These are phyloP conservation scores for Lithophane socia DNA, from an alignment of 2,888 invertebrate genomes.

Conservation along the genomic window DNA sequence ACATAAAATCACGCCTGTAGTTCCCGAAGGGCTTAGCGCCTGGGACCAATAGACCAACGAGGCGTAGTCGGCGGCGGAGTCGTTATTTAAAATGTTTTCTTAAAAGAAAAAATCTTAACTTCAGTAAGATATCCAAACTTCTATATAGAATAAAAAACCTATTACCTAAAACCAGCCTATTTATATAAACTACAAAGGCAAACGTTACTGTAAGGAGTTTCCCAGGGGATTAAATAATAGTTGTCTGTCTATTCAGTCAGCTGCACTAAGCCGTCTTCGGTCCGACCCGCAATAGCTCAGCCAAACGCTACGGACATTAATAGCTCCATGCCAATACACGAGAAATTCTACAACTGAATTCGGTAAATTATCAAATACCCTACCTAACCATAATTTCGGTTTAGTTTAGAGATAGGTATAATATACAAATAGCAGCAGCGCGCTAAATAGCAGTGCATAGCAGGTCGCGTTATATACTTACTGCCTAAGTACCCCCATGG, in stretches of 20 bases:
- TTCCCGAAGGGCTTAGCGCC: too few species aligned
- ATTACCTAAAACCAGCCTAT: too few species aligned
- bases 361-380: not conserved
- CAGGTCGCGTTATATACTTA: not conserved
- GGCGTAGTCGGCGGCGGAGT: too few species aligned
- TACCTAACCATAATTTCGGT: not conserved
- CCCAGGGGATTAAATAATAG: constrained; percentile 45
- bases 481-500: not conserved
- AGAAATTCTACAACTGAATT: constrained; percentile 33
- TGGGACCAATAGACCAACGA: too few species aligned
- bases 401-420: not conserved
- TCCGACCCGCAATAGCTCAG: constrained; percentile 38
- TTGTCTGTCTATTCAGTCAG: constrained; percentile 29
- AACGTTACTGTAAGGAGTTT: constrained; percentile 4
- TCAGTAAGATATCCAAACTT: not conserved
- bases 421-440: not conserved
- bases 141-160: not conserved
- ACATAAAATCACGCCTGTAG: too few species aligned
- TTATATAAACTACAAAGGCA: constrained; percentile 3
- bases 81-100: too few species aligned
- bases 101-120: not conserved
- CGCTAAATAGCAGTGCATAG: too few species aligned
- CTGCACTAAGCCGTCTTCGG: constrained; percentile 41
- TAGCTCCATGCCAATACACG: constrained; percentile 50
- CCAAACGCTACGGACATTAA: constrained; percentile 57